A percentile compares a stretch with the other conserved stretches of the same genome.
Conservation (phyloP, 2,797 vertebrate genomes). For the Sebastes cheni region DNA sequence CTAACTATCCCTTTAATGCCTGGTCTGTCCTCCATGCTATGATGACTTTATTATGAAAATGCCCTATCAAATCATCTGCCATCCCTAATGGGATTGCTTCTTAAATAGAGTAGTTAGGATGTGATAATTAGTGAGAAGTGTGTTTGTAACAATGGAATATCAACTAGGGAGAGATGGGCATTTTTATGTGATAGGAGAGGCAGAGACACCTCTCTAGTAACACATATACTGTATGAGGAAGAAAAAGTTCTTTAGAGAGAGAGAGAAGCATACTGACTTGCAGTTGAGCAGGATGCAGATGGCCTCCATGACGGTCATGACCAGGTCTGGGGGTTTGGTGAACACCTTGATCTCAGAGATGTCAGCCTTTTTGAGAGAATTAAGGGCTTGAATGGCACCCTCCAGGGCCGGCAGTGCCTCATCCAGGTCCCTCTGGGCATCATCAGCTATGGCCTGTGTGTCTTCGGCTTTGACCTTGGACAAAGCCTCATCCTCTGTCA, state of each 20-base stretch:
- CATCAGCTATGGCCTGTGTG: slow-evolving; percentile 87
- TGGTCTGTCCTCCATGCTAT: background rate
- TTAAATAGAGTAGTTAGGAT: background rate
- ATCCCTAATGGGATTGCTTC: background rate
- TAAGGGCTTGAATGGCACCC: slow-evolving; percentile 84
- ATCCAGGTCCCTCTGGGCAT: slow-evolving; percentile 87
- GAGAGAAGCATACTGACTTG: slow-evolving; percentile 81
- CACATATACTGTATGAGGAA: background rate
- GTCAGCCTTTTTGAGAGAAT: slow-evolving; percentile 87
- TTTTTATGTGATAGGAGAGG: background rate
- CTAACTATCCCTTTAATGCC: background rate
- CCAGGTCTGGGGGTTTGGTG: slow-evolving; percentile 87
- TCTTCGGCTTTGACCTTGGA: slow-evolving; percentile 87
- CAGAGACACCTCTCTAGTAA: background rate
- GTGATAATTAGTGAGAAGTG: background rate
- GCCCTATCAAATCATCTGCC: background rate
- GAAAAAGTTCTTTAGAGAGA: background rate
- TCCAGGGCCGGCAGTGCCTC: slow-evolving; percentile 87
- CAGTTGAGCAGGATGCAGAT: slow-evolving; percentile 86
- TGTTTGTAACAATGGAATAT: background rate
- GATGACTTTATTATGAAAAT: background rate
- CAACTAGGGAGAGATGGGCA: background rate
- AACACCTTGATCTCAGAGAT: slow-evolving; percentile 91
- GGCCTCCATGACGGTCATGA: slow-evolving; percentile 90
- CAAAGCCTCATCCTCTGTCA: slow-evolving; percentile 86